Conservation (phyloP, 2,797 vertebrate species). For the Enteromius treurensis region DNA sequence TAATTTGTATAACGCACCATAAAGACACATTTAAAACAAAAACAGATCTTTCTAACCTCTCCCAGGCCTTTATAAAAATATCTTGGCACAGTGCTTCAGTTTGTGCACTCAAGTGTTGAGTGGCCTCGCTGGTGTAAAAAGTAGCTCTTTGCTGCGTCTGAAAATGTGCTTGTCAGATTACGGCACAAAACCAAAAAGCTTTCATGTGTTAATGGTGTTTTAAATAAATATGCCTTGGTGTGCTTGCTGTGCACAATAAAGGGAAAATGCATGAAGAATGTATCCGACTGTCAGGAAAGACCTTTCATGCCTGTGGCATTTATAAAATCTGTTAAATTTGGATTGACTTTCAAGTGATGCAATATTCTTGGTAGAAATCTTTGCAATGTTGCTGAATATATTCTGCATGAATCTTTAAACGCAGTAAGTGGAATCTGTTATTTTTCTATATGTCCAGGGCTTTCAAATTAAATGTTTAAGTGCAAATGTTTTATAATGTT, state of each 20-base stretch:
- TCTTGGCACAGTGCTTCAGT: background rate
- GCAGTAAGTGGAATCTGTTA: background rate
- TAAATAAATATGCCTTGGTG: conserved; percentile 52
- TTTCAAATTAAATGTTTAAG: background rate
- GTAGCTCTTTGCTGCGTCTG: background rate
- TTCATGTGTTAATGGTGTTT: conserved; percentile 55
- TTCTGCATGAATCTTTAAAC: background rate
- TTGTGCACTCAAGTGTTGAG: conserved; percentile 5
- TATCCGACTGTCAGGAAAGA: conserved; percentile 26
- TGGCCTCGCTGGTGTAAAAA: conserved; percentile 22
- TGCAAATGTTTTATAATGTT: background rate
- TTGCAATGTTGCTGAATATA: background rate
- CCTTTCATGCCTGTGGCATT: conserved; percentile 23
- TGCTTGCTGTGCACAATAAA: conserved; percentile 24
- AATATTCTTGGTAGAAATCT: background rate
- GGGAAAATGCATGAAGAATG: conserved; percentile 49
- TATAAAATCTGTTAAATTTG: conserved; percentile 25
- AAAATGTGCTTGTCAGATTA: conserved; percentile 33
- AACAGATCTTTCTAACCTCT: conserved; percentile 39
- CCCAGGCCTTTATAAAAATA: conserved; percentile 39
- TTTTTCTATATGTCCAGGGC: background rate
- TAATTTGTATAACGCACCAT: background rate
- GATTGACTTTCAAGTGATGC: conserved; percentile 5
- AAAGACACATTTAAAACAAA: conserved; percentile 38
- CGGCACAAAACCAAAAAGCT: conserved; percentile 43